Base-by-base conservation (phyloP, 2,888 invertebrate species). In the Rhodophaea formosa region DNA sequence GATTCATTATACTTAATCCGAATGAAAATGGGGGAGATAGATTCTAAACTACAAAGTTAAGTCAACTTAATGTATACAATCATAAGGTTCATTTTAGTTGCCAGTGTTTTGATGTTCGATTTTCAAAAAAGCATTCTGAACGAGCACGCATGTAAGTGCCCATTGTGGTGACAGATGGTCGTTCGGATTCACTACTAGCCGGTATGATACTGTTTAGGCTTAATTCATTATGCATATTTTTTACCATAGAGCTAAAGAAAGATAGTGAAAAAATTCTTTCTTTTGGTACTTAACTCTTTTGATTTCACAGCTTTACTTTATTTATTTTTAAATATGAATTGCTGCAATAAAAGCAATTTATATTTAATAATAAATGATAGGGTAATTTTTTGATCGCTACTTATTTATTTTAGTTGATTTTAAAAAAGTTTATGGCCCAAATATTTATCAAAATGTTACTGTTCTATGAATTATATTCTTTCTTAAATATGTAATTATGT, bases 1-100 rank as follows among this genome's bases (percentile, higher is more conserved):
- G 88, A 89, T 88, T 90, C 90, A 90, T 90, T 90, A 90, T 89
- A 85, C 85, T 84, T 89, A 91, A 91, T 90, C 90, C 89, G 74
- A 70, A 82, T 80, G 78, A 82, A 85, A 84, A 80, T 79, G 78
- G 82, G 88, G 88, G 82, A 68, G 75, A 66, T 57, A 59, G 52
- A 49, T 29, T 32, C 5, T 15, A n/a, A 35, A 39, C 1, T 8
- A 1, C 57, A 59, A 10, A 52, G 12, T 0, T 74, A 73, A 63
- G 59, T 49, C 10, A 43, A 70, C 72, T 65, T 53, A 81, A 71
- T 29, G 0, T 0, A n/a, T n/a, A n/a, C 0, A 0, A 0, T 35
- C 0, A 30, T 64, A 68, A 55, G 7, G 60, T 58, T 61, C 16
- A 59, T 57, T 58, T 61, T 58, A 3, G 51, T 54, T 35, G 8